These are phyloP conservation scores for Alectura lathami DNA, from an alignment of 2,113 vertebrate species.

Conservation along the genomic window DNA sequence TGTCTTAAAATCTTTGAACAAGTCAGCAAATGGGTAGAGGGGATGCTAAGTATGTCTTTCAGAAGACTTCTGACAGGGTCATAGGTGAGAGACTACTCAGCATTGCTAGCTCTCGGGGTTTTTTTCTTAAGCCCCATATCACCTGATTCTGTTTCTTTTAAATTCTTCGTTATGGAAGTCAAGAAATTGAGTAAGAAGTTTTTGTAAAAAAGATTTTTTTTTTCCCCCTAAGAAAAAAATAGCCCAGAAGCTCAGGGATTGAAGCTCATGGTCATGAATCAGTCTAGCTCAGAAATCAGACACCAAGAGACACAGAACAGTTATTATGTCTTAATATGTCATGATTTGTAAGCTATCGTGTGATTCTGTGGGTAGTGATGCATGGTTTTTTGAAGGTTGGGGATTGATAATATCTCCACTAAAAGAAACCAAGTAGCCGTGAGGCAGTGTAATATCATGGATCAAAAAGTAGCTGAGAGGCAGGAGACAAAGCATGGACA, in stretches of 20 bases:
- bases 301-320: not conserved
- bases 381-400: not conserved
- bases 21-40: not conserved
- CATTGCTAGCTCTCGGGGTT: not conserved
- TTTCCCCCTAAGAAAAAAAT: too few relatives aligned
- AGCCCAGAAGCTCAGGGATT: not conserved
- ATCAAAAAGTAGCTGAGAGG: conserved; percentile 57
- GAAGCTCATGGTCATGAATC: not conserved
- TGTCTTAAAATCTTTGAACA: not conserved
- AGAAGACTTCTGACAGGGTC: not conserved
- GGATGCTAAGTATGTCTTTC: not conserved
- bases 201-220: not conserved
- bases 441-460: conserved; percentile 35
- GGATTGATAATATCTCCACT: conserved; percentile 27
- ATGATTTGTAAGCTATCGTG: not conserved
- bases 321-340: conserved; percentile 19
- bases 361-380: not conserved
- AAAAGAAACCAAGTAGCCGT: conserved; percentile 12
- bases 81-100: not conserved
- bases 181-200: not conserved
- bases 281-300: not conserved
- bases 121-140: not conserved
- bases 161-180: not conserved
- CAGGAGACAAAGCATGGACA: conserved; percentile 25
- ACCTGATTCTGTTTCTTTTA: not conserved